Evolutionary conservation across 2,888 invertebrate genomes (phyloP).

Genomic region (Alsophila aescularia): DNA sequence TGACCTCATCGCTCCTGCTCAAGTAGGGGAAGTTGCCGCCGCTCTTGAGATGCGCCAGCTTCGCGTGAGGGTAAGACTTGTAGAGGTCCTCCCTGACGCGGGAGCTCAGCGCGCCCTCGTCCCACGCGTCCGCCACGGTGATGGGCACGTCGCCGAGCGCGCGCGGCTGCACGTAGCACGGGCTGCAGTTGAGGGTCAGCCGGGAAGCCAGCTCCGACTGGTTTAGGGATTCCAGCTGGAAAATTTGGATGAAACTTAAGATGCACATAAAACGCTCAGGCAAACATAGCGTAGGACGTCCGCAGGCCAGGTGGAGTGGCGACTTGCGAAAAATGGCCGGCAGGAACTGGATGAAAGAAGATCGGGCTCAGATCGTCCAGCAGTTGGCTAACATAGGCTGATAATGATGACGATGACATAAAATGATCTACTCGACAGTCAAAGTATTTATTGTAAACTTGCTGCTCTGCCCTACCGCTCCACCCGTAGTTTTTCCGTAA

Average conservation of each 20-base stretch:
- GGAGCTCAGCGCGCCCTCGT: conserved; percentile 92
- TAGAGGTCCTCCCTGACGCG: conserved; percentile 92
- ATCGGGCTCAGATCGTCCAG: too few species aligned
- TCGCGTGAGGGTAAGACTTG: conserved; percentile 93
- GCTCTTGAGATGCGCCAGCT: conserved; percentile 93
- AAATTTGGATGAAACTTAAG: conserved; percentile 33
- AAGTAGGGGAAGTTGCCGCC: conserved; percentile 97
- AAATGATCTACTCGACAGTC: too few species aligned
- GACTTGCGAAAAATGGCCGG: too few species aligned
- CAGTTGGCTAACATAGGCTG: too few species aligned
- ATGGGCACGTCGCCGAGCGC: conserved; percentile 87
- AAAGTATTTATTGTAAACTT: too few species aligned
- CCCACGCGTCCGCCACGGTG: conserved; percentile 95
- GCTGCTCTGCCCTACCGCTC: too few species aligned
- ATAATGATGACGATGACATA: too few species aligned
- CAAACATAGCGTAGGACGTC: too few species aligned
- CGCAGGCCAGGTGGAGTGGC: too few species aligned
- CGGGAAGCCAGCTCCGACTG: conserved; percentile 94
- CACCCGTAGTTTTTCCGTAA: too few species aligned
- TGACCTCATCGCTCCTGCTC: conserved; percentile 94
- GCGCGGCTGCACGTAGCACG: conserved; percentile 91
- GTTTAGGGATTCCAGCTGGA: conserved; percentile 91
- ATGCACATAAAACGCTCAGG: too few species aligned
- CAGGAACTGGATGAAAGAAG: too few species aligned
- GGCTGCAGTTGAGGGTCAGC: conserved; percentile 93